A percentile compares a stretch with the other conserved stretches of the same genome.
Evolutionary conservation across 2,888 invertebrate genomes (phyloP).

Genomic region (Helleia helle): DNA sequence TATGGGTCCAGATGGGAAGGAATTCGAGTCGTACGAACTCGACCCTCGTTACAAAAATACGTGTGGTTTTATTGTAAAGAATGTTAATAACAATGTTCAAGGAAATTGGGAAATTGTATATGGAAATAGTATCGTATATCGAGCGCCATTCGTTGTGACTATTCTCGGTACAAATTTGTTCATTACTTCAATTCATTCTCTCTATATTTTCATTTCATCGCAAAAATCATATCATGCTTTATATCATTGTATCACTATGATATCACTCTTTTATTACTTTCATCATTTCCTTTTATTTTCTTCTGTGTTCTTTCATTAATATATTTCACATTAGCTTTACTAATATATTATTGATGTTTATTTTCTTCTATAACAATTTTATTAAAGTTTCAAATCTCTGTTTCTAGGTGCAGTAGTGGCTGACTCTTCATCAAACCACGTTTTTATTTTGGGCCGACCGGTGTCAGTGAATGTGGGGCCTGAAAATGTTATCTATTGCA

Average conservation of each 20-base stretch:
- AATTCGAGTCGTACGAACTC: slow-evolving; percentile 18
- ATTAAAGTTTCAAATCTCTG: background rate
- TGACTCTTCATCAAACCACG: background rate
- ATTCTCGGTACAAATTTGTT: background rate
- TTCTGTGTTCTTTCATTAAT: too few species aligned
- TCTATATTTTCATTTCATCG: too few species aligned
- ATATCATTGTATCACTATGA: too few species aligned
- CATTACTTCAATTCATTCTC: background rate
- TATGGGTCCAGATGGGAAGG: slow-evolving; percentile 27
- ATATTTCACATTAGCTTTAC: background rate
- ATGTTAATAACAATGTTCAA: slow-evolving; percentile 25
- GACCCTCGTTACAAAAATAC: slow-evolving; percentile 26
- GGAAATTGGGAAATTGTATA: slow-evolving; percentile 46
- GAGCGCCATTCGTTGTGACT: slow-evolving; percentile 32
- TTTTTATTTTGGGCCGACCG: slow-evolving; percentile 29
- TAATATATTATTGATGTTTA: too few species aligned
- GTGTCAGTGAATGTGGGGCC: slow-evolving; percentile 37
- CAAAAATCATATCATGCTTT: too few species aligned
- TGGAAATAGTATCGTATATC: slow-evolving; percentile 34
- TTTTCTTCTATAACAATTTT: background rate
- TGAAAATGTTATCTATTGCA: slow-evolving; percentile 44
- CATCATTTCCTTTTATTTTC: too few species aligned
- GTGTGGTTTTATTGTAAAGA: slow-evolving; percentile 39
- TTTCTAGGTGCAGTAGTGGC: background rate
- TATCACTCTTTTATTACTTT: too few species aligned